Percentiles rank a stretch among this genome's conserved stretches.
phyloP scores from a whole-genome alignment of 2,113 vertebrate genomes.

The Brachirus orientalis region DNA sequence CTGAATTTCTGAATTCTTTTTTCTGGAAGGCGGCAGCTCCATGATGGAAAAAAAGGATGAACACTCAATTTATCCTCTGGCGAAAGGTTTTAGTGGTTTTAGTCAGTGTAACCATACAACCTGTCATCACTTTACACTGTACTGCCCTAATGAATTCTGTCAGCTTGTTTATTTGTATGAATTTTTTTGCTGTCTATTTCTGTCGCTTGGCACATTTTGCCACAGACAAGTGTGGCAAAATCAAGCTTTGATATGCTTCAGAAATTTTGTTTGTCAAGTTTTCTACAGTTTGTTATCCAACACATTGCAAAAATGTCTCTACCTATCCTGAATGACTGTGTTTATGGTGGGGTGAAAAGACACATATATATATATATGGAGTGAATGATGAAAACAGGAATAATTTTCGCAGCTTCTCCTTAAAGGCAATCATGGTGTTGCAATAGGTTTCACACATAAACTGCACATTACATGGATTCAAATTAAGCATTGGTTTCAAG shows the following conservation, averaged over 20 bases:
- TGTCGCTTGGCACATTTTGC: too few relatives aligned
- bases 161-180: too few relatives aligned
- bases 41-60: too few relatives aligned
- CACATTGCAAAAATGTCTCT: constrained; percentile 1
- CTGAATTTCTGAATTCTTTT: too few relatives aligned
- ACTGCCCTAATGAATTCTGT: too few relatives aligned
- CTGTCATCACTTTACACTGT: too few relatives aligned
- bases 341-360: background rate
- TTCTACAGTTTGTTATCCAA: background rate
- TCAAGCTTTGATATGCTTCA: background rate
- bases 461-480: background rate
- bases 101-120: too few relatives aligned
- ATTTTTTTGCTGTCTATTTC: too few relatives aligned
- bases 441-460: background rate
- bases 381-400: background rate
- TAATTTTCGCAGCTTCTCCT: background rate
- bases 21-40: too few relatives aligned
- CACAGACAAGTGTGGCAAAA: too few relatives aligned
- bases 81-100: too few relatives aligned
- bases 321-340: background rate
- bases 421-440: background rate
- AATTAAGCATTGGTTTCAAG: background rate
- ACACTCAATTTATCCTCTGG: too few relatives aligned
- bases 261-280: background rate
- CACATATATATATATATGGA: background rate